Evolutionary conservation across 2,113 vertebrate species (phyloP).

Genomic region (Grammomys surdaster): DNA sequence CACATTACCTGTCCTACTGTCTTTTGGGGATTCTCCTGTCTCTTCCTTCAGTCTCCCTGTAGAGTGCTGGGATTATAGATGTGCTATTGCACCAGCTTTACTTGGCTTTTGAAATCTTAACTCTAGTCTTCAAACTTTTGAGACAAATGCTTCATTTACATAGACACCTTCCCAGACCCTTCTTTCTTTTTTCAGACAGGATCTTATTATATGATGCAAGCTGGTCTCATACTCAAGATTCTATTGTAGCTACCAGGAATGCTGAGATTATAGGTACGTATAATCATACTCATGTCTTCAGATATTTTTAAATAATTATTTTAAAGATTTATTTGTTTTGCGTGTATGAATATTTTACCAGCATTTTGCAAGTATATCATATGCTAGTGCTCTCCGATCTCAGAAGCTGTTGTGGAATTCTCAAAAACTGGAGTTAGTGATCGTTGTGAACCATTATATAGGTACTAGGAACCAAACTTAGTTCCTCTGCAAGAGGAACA

Average conservation of each 20-base stretch:
- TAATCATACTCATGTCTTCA: not conserved
- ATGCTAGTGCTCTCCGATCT: not conserved
- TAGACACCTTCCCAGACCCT: not conserved
- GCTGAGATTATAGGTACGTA: not conserved
- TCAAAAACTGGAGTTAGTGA: not conserved
- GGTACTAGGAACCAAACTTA: not conserved
- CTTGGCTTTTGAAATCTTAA: not conserved
- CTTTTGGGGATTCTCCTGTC: not conserved
- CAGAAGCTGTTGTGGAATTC: too few species aligned
- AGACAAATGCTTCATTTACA: not conserved
- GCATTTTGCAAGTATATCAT: not conserved
- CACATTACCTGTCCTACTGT: not conserved
- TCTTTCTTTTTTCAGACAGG: not conserved
- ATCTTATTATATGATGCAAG: not conserved
- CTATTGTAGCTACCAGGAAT: not conserved
- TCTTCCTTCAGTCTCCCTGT: too few species aligned
- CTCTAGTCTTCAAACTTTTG: not conserved
- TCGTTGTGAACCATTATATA: not conserved
- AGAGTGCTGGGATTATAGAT: not conserved
- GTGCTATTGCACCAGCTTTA: not conserved
- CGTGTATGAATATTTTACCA: not conserved
- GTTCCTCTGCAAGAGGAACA: not conserved
- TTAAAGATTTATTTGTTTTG: not conserved
- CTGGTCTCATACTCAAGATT: not conserved
- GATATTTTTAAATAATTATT: not conserved